Percentiles rank a stretch among this genome's conserved stretches.
Conservation (phyloP, 2,797 vertebrate species). For the Scolopax rusticola region DNA sequence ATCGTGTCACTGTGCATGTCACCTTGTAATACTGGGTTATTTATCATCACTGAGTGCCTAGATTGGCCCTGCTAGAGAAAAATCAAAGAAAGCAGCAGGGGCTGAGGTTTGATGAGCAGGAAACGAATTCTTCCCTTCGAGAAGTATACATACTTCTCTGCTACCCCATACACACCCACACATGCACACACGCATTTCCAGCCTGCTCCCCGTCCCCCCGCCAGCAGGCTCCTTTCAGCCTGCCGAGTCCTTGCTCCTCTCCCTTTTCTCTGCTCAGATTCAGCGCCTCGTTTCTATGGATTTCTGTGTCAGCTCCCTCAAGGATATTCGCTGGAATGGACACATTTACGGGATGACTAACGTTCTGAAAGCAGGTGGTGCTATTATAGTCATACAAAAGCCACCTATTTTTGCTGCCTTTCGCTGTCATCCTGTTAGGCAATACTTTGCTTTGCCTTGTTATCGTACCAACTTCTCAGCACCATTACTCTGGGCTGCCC, state of each 20-base stretch:
- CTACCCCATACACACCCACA: slow-evolving; percentile 7
- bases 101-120: slow-evolving; percentile 35
- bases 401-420: slow-evolving; percentile 63
- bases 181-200: background rate
- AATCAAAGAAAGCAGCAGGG: slow-evolving; percentile 66
- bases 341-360: slow-evolving; percentile 63
- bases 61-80: slow-evolving; percentile 42
- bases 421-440: slow-evolving; percentile 59
- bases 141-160: background rate
- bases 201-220: background rate
- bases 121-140: slow-evolving; percentile 48
- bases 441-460: slow-evolving; percentile 53
- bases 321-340: slow-evolving; percentile 66
- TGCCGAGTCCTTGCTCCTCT: background rate
- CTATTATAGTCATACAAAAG: slow-evolving; percentile 72
- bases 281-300: slow-evolving; percentile 59
- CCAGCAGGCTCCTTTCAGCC: slow-evolving; percentile 42
- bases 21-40: slow-evolving; percentile 56
- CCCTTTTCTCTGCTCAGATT: slow-evolving; percentile 36
- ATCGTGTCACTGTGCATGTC: slow-evolving; percentile 33
- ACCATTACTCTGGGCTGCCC: slow-evolving; percentile 7
- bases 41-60: slow-evolving; percentile 64
- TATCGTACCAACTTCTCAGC: slow-evolving; percentile 44
- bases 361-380: slow-evolving; percentile 65
- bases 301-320: slow-evolving; percentile 71